phyloP scores from a whole-genome alignment of 2,113 vertebrate species.

The Dicrurus megarhynchus region DNA sequence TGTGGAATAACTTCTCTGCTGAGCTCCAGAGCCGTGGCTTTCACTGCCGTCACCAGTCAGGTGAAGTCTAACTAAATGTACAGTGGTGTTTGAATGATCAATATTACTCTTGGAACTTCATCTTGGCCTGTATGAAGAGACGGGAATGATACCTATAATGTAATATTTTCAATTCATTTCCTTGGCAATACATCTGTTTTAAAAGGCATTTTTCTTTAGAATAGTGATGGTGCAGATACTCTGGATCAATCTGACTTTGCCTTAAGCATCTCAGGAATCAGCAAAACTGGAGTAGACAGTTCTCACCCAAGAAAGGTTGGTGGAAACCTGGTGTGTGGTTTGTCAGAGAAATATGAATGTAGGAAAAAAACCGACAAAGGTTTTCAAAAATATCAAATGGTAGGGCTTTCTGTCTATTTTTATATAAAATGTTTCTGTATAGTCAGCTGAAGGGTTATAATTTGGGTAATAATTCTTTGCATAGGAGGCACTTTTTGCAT shows the following conservation, averaged over 20 bases:
- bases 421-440: neutral
- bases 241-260: conserved; percentile 78
- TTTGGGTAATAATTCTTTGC: neutral
- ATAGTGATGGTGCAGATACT: conserved; percentile 21
- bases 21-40: neutral
- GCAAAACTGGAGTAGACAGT: conserved; percentile 58
- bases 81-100: neutral
- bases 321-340: neutral
- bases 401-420: neutral
- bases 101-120: neutral
- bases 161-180: neutral
- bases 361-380: neutral
- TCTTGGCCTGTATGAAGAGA: neutral
- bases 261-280: conserved; percentile 82
- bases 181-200: neutral
- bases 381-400: neutral
- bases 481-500: neutral
- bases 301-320: conserved; percentile 71
- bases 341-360: neutral
- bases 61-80: neutral
- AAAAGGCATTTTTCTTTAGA: conserved; percentile 64
- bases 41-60: neutral
- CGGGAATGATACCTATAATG: neutral
- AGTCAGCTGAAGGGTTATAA: neutral
- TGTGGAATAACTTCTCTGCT: neutral